Base-by-base conservation (phyloP, 2,888 invertebrate species). In the Acrocyrtus sp. region DNA sequence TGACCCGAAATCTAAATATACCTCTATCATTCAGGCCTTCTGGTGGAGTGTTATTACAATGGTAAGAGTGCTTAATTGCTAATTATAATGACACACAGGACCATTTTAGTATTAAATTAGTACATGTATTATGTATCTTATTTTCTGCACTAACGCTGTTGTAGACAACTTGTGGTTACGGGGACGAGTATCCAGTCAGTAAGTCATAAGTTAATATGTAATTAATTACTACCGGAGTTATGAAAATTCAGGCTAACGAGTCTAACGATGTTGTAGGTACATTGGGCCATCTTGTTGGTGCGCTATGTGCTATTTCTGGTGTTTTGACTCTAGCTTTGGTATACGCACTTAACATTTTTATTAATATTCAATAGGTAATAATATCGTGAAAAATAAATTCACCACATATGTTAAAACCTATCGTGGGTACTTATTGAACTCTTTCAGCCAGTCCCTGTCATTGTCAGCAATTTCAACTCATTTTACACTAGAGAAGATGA, bases 391-490 rank as follows among this genome's bases (percentile, higher is more conserved):
- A n/a, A n/a, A n/a, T n/a, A n/a, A n/a, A n/a, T n/a, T n/a, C n/a
- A n/a, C n/a, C n/a, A n/a, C n/a, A n/a, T n/a, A n/a, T n/a, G n/a
- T n/a, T n/a, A n/a, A n/a, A n/a, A n/a, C n/a, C n/a, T n/a, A n/a
- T n/a, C n/a, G n/a, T n/a, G n/a, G n/a, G n/a, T n/a, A n/a, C n/a
- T n/a, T n/a, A n/a, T n/a, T n/a, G n/a, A n/a, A n/a, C n/a, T n/a
- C n/a, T n/a, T 69, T 19, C 15, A 74, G 41, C 80, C 80, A 4
- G 80, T 80, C 10, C 80, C 80, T 2, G 75, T 79, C 10, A 78
- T 79, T 41, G 79, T 79, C 19, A 75, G 76, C 45, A 80, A 80
- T 60, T 80, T 80, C 53, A 80, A 78, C 53, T 65, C 60, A 24
- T 80, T 77, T 50, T 80, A 80, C 53, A 65, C 68, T n/a, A 65